A percentile compares a stretch with the other conserved stretches of the same genome.
Evolutionary conservation across 1,140 invertebrate species (phyloP).

Genomic region (Aricia agestis): DNA sequence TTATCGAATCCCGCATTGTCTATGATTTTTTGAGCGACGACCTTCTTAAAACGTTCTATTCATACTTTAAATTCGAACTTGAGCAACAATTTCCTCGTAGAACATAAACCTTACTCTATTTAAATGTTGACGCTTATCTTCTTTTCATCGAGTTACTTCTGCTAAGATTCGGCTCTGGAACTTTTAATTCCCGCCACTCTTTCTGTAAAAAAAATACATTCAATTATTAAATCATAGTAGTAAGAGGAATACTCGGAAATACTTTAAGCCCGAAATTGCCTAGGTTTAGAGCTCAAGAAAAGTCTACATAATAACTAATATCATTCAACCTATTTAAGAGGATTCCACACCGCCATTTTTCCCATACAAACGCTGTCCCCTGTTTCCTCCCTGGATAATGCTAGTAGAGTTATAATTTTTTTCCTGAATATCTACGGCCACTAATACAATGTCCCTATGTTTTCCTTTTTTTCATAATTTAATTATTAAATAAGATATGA

Average conservation of each 20-base stretch:
- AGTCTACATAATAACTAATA: too few species aligned
- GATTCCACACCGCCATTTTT: too few species aligned
- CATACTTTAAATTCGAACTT: not conserved
- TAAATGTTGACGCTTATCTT: slow-evolving; percentile 29
- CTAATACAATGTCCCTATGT: too few species aligned
- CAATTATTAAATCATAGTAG: not conserved
- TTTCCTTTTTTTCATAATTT: too few species aligned
- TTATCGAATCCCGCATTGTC: not conserved
- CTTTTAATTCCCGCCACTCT: slow-evolving; percentile 66
- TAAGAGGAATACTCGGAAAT: not conserved
- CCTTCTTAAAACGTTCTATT: not conserved
- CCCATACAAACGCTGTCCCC: too few species aligned
- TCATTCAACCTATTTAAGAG: too few species aligned
- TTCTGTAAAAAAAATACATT: slow-evolving; percentile 47
- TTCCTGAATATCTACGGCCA: too few species aligned
- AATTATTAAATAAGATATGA: too few species aligned
- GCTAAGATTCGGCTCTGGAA: slow-evolving; percentile 49
- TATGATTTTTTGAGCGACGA: not conserved
- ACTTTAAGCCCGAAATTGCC: too few species aligned
- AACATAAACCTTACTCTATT: not conserved
- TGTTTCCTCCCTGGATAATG: too few species aligned
- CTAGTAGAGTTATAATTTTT: too few species aligned
- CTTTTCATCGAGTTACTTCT: slow-evolving; percentile 42
- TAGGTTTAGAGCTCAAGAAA: too few species aligned
- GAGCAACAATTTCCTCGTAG: not conserved